Evolutionary conservation across 1,140 invertebrate genomes (phyloP).

Genomic region (Pteromalus puparum): DNA sequence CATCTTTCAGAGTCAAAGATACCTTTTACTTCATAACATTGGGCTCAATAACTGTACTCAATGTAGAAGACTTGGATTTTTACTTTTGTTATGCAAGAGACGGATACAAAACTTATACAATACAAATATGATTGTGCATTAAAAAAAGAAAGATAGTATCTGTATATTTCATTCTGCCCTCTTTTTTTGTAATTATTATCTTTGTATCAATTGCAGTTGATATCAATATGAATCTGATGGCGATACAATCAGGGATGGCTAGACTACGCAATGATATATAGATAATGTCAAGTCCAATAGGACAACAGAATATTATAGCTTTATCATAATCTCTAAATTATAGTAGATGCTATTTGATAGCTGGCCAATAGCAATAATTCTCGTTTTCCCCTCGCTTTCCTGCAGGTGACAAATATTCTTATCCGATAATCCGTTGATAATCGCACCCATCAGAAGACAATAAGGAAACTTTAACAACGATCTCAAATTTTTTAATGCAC

Average conservation of each 20-base stretch:
- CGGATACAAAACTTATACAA: slow-evolving; percentile 40
- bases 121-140: slow-evolving; percentile 18
- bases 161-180: neutral
- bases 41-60: neutral
- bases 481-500: neutral
- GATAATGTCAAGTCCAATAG: neutral
- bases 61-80: slow-evolving; percentile 42
- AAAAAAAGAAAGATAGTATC: slow-evolving; percentile 8
- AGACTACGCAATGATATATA: neutral
- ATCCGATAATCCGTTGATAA: neutral
- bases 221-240: too few relatives aligned
- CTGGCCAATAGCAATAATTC: too few relatives aligned
- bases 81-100: slow-evolving; percentile 22
- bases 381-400: too few relatives aligned
- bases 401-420: too few relatives aligned
- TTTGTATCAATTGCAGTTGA: neutral
- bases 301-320: too few relatives aligned
- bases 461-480: neutral
- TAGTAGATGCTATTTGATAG: too few relatives aligned
- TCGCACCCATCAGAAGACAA: too few relatives aligned
- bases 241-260: too few relatives aligned
- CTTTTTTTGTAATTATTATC: neutral
- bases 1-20: neutral
- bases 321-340: too few relatives aligned
- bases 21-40: neutral